Conservation (phyloP, 2,113 vertebrate species). For the Hemichromis elongatus region DNA sequence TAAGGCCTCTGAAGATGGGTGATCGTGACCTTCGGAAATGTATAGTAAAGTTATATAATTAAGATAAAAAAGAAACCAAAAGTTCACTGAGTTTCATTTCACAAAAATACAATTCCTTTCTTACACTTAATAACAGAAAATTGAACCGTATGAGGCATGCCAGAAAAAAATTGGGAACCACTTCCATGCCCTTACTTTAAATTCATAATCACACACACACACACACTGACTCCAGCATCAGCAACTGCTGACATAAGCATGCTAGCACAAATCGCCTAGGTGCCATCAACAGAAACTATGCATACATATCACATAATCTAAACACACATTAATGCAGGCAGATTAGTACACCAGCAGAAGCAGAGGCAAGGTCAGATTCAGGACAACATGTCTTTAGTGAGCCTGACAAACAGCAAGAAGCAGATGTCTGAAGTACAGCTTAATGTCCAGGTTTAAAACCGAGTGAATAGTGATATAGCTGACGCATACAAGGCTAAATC, state of each 20-base stretch:
- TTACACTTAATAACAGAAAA: not conserved
- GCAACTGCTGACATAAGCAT: conserved; percentile 6
- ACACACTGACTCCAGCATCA: not conserved
- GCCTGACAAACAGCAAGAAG: conserved; percentile 1
- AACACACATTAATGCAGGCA: not conserved
- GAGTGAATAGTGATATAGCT: not conserved
- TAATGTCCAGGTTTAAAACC: not conserved
- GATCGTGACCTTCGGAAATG: not conserved
- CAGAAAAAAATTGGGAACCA: not conserved
- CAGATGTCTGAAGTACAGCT: not conserved
- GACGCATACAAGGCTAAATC: not conserved
- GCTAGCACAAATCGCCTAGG: not conserved
- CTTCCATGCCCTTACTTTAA: not conserved
- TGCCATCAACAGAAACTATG: conserved; percentile 4
- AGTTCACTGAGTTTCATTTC: not conserved
- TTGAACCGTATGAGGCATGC: not conserved
- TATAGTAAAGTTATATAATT: not conserved
- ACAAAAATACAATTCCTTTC: not conserved
- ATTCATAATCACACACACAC: not conserved
- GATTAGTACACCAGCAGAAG: not conserved
- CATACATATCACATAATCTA: not conserved
- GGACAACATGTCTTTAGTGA: conserved; percentile 2
- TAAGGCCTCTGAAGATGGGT: too few relatives aligned
- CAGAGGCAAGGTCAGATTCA: not conserved
- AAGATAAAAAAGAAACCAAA: not conserved